Evolutionary conservation across 2,113 vertebrate species (phyloP).

Genomic region (Paracanthobrama guichenoti): DNA sequence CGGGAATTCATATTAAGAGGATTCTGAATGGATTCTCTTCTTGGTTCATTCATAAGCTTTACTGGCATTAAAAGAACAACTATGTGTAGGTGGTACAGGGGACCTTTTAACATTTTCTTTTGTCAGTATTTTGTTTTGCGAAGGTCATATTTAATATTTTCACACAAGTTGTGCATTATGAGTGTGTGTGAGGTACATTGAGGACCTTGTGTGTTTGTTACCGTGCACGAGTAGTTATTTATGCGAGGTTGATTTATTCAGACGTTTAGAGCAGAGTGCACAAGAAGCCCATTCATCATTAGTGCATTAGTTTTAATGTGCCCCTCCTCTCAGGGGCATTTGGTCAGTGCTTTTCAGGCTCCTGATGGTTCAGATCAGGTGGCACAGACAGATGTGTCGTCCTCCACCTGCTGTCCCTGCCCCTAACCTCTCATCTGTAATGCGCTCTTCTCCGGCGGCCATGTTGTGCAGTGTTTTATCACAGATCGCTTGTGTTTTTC

Average conservation of each 20-base stretch:
- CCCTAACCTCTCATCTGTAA: conserved; percentile 36
- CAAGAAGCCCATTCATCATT: conserved; percentile 46
- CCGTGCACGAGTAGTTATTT: neutral
- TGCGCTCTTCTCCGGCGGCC: conserved; percentile 4
- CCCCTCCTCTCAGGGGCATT: conserved; percentile 16
- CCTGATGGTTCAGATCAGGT: conserved; percentile 11
- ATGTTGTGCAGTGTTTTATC: conserved; percentile 42
- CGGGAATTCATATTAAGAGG: conserved; percentile 35
- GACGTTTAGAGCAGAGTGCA: conserved; percentile 24
- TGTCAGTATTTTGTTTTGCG: conserved; percentile 23
- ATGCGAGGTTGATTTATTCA: conserved; percentile 38
- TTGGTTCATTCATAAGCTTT: conserved; percentile 32
- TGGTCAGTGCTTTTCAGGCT: conserved; percentile 36
- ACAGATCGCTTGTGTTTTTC: conserved; percentile 37
- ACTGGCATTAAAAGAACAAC: conserved; percentile 11
- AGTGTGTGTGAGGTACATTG: neutral
- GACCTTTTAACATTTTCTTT: conserved; percentile 18
- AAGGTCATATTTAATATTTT: conserved; percentile 8
- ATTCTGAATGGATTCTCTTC: conserved; percentile 46
- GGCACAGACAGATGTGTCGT: conserved; percentile 28
- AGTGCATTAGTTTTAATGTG: conserved; percentile 31
- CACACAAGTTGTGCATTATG: neutral
- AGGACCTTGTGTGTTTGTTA: conserved; percentile 31
- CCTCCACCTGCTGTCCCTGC: conserved; percentile 38
- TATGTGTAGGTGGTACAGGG: neutral